Percentiles rank a stretch among this genome's conserved stretches.
Evolutionary conservation across 2,888 invertebrate genomes (phyloP).

Genomic region (Eristalis arbustorum): DNA sequence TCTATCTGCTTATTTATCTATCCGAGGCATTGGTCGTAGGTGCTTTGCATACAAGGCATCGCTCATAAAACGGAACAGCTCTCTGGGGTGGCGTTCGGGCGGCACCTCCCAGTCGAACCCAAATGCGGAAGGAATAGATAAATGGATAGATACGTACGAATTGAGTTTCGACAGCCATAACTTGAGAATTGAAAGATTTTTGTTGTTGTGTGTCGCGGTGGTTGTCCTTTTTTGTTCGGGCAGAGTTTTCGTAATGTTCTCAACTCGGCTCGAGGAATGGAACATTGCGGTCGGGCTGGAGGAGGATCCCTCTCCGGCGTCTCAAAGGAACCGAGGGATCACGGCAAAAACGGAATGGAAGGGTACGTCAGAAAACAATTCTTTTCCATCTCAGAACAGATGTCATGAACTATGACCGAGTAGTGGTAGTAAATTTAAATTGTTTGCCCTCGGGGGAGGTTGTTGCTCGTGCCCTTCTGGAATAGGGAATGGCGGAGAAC

Average conservation of each 20-base stretch:
- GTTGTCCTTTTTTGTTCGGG: slow-evolving; percentile 11
- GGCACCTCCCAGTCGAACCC: slow-evolving; percentile 27
- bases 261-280: slow-evolving; percentile 42
- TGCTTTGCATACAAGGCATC: slow-evolving; percentile 68
- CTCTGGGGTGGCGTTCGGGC: slow-evolving; percentile 65
- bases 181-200: slow-evolving; percentile 69
- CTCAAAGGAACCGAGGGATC: neutral
- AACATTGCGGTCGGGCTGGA: slow-evolving; percentile 48
- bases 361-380: slow-evolving; percentile 63
- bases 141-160: slow-evolving; percentile 65
- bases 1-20: slow-evolving; percentile 65
- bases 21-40: slow-evolving; percentile 54
- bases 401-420: slow-evolving; percentile 70
- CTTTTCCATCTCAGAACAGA: slow-evolving; percentile 41
- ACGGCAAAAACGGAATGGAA: slow-evolving; percentile 35
- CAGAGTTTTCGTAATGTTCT: slow-evolving; percentile 36
- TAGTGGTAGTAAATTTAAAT: slow-evolving; percentile 67
- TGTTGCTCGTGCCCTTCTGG: neutral
- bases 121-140: slow-evolving; percentile 67
- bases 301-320: neutral
- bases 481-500: slow-evolving; percentile 3
- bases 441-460: slow-evolving; percentile 48
- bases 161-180: slow-evolving; percentile 68
- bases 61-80: slow-evolving; percentile 66
- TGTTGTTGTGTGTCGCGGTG: neutral